A percentile compares a stretch with the other conserved stretches of the same genome.
Evolutionary conservation across 2,113 vertebrate species (phyloP).

Genomic region (Alaudala cheleensis): DNA sequence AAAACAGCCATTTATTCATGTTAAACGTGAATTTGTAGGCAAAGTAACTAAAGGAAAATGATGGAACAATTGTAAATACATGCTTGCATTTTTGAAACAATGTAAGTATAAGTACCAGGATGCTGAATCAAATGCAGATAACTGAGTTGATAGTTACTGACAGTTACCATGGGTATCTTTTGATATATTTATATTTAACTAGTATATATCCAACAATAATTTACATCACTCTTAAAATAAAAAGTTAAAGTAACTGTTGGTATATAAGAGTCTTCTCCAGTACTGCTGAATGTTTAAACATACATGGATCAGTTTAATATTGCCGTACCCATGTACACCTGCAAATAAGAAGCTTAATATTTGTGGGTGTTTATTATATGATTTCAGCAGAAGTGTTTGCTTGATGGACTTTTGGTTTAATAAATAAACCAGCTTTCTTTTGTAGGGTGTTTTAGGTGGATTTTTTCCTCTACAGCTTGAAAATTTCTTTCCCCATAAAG

Average conservation of each 20-base stretch:
- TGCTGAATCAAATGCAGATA: not conserved
- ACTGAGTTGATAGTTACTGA: not conserved
- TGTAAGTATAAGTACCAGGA: not conserved
- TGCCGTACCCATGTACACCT: not conserved
- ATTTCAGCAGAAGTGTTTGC: not conserved
- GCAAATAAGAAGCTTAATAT: not conserved
- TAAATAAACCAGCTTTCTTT: not conserved
- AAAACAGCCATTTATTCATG: not conserved
- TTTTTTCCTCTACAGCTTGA: not conserved
- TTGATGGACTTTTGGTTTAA: not conserved
- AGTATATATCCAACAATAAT: not conserved
- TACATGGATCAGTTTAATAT: not conserved
- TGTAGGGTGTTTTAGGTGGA: accelerated
- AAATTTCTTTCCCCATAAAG: not conserved
- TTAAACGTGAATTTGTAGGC: not conserved
- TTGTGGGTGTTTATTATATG: not conserved
- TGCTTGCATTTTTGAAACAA: not conserved
- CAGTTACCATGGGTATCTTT: not conserved
- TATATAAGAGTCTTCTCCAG: not conserved
- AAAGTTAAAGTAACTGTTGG: not conserved
- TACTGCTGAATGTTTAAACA: not conserved
- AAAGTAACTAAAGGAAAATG: not conserved
- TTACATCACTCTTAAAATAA: not conserved
- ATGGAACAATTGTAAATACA: not conserved
- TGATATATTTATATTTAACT: not conserved